A percentile compares a stretch with the other conserved stretches of the same genome.
These are phyloP conservation scores for Incurvaria masculella DNA, from an alignment of 2,888 invertebrate species.

Conservation along the genomic window DNA sequence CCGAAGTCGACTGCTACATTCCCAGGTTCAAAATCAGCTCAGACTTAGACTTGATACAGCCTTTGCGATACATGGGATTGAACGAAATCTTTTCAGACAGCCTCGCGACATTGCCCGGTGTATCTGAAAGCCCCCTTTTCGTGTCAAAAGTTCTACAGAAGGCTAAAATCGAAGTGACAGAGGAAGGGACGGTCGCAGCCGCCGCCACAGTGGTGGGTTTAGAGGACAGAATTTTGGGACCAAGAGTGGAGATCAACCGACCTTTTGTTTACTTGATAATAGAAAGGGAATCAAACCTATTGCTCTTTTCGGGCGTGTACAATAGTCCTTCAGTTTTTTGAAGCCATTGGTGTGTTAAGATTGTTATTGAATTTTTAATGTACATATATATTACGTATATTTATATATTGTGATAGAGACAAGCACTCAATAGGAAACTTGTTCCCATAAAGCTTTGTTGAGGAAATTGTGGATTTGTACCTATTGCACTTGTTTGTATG, in stretches of 20 bases:
- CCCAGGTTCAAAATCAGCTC: conserved; percentile 59
- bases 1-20: conserved; percentile 55
- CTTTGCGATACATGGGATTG: conserved; percentile 58
- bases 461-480: no score
- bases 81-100: conserved; percentile 58
- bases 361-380: no score
- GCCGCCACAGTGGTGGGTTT: conserved; percentile 54
- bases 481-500: no score
- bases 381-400: no score
- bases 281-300: conserved; percentile 56
- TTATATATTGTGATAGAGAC: no score
- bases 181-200: conserved; percentile 70
- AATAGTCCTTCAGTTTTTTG: conserved; percentile 24
- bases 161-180: conserved; percentile 68
- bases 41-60: conserved; percentile 37
- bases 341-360: not conserved
- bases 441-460: no score
- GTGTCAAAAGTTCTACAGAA: conserved; percentile 65
- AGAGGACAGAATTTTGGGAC: conserved; percentile 42
- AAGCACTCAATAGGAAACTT: no score
- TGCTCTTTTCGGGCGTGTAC: conserved; percentile 62
- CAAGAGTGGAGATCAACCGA: conserved; percentile 60
- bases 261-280: conserved; percentile 66
- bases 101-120: conserved; percentile 57
- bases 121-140: conserved; percentile 53